These are phyloP conservation scores for Gibbula magus DNA, from an alignment of 2,888 invertebrate species.

Conservation along the genomic window DNA sequence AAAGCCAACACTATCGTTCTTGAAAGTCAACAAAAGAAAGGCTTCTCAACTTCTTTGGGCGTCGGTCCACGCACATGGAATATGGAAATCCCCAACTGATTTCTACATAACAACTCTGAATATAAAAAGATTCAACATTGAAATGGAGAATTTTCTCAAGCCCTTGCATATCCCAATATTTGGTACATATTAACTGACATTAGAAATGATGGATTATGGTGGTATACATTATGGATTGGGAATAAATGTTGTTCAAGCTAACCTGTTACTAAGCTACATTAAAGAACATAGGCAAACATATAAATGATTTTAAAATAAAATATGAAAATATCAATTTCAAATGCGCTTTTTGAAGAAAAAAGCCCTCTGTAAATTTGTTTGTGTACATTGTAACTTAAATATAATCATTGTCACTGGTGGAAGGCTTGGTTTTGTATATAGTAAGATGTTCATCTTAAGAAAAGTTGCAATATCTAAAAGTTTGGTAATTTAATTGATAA, in stretches of 20 bases:
- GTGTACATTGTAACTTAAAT: no score
- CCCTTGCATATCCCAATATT: constrained; percentile 31
- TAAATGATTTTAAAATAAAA: no score
- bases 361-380: no score
- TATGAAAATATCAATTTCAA: no score
- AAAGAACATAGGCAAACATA: constrained; percentile 29
- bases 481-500: no score
- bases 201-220: constrained; percentile 37
- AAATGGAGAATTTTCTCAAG: constrained; percentile 21
- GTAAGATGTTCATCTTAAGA: no score
- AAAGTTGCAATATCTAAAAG: no score
- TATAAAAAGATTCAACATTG: constrained; percentile 26
- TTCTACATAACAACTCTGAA: constrained; percentile 27
- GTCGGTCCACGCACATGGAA: constrained; percentile 34
- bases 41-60: constrained; percentile 37
- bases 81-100: constrained; percentile 35
- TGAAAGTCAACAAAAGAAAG: neutral
- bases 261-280: constrained; percentile 34
- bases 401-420: no score
- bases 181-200: constrained; percentile 36
- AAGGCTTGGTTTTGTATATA: no score
- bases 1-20: neutral
- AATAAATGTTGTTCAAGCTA: constrained; percentile 33
- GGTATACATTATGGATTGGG: constrained; percentile 41
- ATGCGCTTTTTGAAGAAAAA: no score